Evolutionary conservation across 1,140 invertebrate genomes (phyloP).

Genomic region (Proctacanthus coquilletti): DNA sequence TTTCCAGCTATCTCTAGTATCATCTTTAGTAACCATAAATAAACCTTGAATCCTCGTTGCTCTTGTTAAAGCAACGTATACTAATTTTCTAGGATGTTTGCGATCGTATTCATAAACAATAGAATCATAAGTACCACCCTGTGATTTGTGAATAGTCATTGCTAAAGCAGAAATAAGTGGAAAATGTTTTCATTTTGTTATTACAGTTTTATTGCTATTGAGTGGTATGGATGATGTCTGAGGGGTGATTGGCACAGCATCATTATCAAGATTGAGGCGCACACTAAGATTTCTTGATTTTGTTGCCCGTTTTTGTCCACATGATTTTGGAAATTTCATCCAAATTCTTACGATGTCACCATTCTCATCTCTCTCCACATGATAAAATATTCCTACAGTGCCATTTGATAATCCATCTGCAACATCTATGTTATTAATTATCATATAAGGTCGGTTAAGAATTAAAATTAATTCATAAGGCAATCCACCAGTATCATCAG

Average conservation of each 20-base stretch:
- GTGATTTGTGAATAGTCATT: constrained; percentile 34
- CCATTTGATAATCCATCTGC: constrained; percentile 6
- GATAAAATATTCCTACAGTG: constrained; percentile 3
- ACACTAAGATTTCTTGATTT: constrained; percentile 1
- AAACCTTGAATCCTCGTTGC: constrained; percentile 1
- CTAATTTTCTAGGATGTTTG: background rate
- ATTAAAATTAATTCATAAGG: constrained; percentile 4
- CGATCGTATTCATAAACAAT: constrained; percentile 5
- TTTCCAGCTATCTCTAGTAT: too few relatives aligned
- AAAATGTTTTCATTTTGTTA: constrained; percentile 1
- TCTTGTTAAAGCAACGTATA: constrained; percentile 5
- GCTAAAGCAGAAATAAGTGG: constrained; percentile 31
- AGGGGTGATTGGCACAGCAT: background rate
- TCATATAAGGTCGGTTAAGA: constrained; percentile 4
- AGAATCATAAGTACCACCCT: constrained; percentile 18
- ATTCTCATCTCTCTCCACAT: constrained; percentile 2
- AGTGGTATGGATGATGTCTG: constrained; percentile 1
- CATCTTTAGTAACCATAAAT: background rate
- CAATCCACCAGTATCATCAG: constrained; percentile 5
- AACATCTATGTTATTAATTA: constrained; percentile 5
- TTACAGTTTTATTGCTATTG: constrained; percentile 1
- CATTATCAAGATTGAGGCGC: background rate
- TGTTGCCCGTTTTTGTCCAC: background rate
- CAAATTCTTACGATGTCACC: constrained; percentile 1
- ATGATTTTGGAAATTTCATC: background rate